Conservation (phyloP, 2,113 vertebrate genomes). For the Zeus faber region DNA sequence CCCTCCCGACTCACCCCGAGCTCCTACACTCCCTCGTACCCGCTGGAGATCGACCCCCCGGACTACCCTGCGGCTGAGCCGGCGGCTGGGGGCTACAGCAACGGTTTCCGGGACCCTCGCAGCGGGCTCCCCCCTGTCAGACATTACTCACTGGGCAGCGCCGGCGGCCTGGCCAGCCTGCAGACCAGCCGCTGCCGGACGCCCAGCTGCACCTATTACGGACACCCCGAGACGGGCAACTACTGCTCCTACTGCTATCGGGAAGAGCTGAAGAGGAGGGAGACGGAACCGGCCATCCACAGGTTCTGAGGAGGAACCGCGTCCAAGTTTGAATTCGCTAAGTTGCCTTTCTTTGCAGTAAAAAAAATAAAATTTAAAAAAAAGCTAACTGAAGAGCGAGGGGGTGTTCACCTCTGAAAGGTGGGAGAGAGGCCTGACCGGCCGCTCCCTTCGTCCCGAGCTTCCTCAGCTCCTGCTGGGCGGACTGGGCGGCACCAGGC, state of each 20-base stretch:
- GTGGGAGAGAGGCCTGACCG: conserved; percentile 19
- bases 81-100: conserved; percentile 51
- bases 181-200: conserved; percentile 90
- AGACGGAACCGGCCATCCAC: conserved; percentile 79
- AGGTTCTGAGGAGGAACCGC: conserved; percentile 79
- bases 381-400: not conserved
- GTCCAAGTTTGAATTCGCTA: conserved; percentile 19
- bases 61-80: conserved; percentile 49
- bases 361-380: conserved; percentile 6
- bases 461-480: conserved; percentile 37
- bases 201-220: conserved; percentile 89
- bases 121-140: conserved; percentile 58
- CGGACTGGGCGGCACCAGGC: not conserved
- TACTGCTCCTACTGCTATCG: conserved; percentile 95
- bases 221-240: conserved; percentile 91
- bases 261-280: conserved; percentile 85
- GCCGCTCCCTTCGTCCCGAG: no score
- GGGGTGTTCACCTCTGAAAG: no score
- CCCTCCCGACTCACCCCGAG: conserved; percentile 58
- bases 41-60: conserved; percentile 52
- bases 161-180: conserved; percentile 56
- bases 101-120: conserved; percentile 79
- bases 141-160: conserved; percentile 78
- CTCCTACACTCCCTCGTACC: conserved; percentile 59
- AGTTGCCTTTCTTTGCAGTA: conserved; percentile 58